A percentile compares a stretch with the other conserved stretches of the same genome.
Conservation (phyloP, 2,888 invertebrate species). For the Mylabris sibirica region DNA sequence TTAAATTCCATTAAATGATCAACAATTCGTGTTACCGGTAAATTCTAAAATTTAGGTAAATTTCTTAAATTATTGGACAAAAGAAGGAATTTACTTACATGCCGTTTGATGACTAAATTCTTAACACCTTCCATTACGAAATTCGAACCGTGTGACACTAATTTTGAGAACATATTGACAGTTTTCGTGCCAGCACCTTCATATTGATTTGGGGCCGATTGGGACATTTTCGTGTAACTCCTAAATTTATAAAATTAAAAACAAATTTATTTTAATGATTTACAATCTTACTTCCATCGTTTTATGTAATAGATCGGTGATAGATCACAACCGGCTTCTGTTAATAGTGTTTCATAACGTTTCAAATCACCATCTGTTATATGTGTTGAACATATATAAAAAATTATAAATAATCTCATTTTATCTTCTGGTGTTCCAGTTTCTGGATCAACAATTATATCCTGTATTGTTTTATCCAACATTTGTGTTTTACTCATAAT, state of each 20-base stretch:
- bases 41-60: conserved; percentile 70
- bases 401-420: conserved; percentile 90
- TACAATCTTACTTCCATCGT: conserved; percentile 82
- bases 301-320: conserved; percentile 88
- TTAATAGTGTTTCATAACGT: conserved; percentile 80
- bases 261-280: neutral
- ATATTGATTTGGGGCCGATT: conserved; percentile 76
- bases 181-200: conserved; percentile 95
- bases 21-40: conserved; percentile 92
- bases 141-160: conserved; percentile 95
- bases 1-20: conserved; percentile 87
- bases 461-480: conserved; percentile 84
- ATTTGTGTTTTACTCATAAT: conserved; percentile 86
- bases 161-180: conserved; percentile 97
- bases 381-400: conserved; percentile 84
- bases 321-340: conserved; percentile 85
- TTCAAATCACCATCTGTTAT: conserved; percentile 84
- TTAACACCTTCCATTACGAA: conserved; percentile 99
- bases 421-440: conserved; percentile 92
- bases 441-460: conserved; percentile 84
- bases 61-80: conserved; percentile 16
- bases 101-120: conserved; percentile 97
- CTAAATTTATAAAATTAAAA: conserved; percentile 60
- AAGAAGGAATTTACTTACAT: conserved; percentile 69
- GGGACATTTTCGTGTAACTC: conserved; percentile 78